Conservation (phyloP, 2,113 vertebrate species). For the Rhipidura dahli region DNA sequence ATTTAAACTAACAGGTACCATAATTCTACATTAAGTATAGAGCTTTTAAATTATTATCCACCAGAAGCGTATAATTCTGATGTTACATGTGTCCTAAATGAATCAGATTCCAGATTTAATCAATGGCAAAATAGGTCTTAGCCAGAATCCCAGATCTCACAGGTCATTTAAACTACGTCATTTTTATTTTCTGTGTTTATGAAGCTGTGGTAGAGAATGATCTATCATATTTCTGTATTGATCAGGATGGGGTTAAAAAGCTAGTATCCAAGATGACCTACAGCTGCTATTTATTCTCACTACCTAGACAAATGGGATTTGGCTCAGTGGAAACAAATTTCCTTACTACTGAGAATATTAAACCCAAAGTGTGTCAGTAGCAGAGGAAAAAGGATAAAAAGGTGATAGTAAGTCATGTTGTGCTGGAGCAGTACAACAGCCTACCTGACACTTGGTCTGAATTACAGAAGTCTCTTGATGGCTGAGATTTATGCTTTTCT, state of each 20-base stretch:
- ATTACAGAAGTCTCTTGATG: background rate
- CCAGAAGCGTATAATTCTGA: background rate
- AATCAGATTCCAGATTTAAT: background rate
- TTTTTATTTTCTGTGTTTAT: background rate
- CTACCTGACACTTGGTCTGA: conserved; percentile 11
- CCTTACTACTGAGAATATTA: background rate
- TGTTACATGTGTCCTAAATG: background rate
- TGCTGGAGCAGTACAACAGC: background rate
- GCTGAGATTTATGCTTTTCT: background rate
- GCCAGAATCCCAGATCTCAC: background rate
- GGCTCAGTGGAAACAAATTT: conserved; percentile 2
- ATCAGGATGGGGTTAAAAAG: conserved; percentile 2
- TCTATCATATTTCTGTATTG: background rate
- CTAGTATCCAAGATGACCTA: background rate
- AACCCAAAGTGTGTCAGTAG: background rate
- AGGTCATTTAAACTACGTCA: background rate
- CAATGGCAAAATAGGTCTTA: background rate
- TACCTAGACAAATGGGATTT: background rate
- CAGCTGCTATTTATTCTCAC: conserved; percentile 13
- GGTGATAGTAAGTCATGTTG: background rate
- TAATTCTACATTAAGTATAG: background rate
- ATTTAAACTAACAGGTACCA: background rate
- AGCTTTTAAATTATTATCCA: background rate
- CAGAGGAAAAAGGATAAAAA: conserved; percentile 4
- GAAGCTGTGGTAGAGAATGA: background rate